These are phyloP conservation scores for Danionella cerebrum DNA, from an alignment of 2,113 vertebrate genomes.

Conservation along the genomic window DNA sequence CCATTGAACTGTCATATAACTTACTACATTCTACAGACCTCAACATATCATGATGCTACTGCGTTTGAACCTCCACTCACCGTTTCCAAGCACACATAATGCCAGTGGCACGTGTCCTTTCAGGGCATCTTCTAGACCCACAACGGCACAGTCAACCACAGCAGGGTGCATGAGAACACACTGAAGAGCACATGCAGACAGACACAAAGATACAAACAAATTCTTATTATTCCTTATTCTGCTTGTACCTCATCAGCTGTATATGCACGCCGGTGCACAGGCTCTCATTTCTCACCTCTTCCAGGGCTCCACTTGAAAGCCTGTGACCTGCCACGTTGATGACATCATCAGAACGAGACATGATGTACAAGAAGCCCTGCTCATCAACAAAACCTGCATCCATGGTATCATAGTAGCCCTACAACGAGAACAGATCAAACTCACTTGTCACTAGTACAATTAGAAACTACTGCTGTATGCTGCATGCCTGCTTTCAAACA, in stretches of 20 bases:
- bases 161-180: constrained; percentile 72
- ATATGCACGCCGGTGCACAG: too few species aligned
- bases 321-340: constrained; percentile 96
- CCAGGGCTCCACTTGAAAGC: constrained; percentile 85
- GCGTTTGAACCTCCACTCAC: constrained; percentile 59
- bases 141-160: constrained; percentile 90
- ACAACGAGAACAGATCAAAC: constrained; percentile 8
- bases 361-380: constrained; percentile 85
- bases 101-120: constrained; percentile 90
- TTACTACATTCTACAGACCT: too few species aligned
- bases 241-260: too few species aligned
- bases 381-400: constrained; percentile 89
- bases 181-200: constrained; percentile 51
- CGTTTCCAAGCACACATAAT: constrained; percentile 78
- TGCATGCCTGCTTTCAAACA: too few species aligned
- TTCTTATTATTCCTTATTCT: too few species aligned
- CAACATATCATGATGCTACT: too few species aligned
- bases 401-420: constrained; percentile 98
- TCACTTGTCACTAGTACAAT: not conserved
- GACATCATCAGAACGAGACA: constrained; percentile 92
- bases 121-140: constrained; percentile 81
- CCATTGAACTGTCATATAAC: not conserved
- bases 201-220: not conserved
- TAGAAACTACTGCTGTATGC: too few species aligned
- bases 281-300: constrained; percentile 71